phyloP scores from a whole-genome alignment of 2,113 vertebrate species.

The Toxostoma redivivum region DNA sequence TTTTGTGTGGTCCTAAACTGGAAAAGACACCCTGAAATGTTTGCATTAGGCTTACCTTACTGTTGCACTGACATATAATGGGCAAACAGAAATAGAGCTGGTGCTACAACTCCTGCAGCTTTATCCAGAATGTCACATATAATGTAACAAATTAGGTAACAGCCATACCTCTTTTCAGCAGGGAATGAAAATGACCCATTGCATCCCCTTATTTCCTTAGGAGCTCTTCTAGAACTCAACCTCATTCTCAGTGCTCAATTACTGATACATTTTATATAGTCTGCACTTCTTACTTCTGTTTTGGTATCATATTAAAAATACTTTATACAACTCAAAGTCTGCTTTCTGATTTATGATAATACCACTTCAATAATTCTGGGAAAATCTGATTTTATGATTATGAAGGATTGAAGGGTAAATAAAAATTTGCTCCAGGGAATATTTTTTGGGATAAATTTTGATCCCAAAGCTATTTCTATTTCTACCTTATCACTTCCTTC shows the following conservation, averaged over 20 bases:
- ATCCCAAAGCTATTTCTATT: neutral
- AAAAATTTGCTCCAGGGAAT: neutral
- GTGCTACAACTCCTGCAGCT: neutral
- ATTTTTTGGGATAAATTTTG: neutral
- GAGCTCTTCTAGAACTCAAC: neutral
- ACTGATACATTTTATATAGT: neutral
- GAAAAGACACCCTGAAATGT: neutral
- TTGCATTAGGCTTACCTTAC: neutral
- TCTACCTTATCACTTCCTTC: neutral
- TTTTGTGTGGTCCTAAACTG: neutral
- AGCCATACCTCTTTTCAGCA: neutral
- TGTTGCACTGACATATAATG: neutral
- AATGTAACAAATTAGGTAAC: neutral
- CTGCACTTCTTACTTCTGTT: neutral
- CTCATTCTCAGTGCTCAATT: neutral
- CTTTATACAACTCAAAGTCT: neutral
- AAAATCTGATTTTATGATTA: neutral
- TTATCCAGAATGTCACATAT: neutral
- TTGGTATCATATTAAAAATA: neutral
- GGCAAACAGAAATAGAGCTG: neutral
- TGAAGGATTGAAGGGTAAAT: neutral
- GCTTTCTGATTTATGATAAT: neutral
- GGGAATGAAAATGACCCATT: neutral
- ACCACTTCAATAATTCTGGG: neutral
- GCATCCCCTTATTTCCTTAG: neutral